Conservation (phyloP, 2,797 vertebrate species). For the Poeciliopsis presidionis region DNA sequence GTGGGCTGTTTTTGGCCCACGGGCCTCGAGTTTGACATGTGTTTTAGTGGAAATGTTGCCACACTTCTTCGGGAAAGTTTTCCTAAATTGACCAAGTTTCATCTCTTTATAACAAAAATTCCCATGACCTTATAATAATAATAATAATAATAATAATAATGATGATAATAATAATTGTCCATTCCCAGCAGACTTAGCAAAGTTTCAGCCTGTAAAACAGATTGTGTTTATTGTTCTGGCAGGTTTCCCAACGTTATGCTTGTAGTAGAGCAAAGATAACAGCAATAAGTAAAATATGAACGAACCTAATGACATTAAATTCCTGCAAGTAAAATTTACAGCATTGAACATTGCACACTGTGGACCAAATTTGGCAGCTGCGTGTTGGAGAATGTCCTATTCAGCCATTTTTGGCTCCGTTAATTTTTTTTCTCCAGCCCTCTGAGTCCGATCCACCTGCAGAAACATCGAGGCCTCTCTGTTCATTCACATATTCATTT, state of each 20-base stretch:
- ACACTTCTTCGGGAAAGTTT: background rate
- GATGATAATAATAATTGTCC: background rate
- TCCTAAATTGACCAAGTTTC: background rate
- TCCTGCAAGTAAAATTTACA: conserved; percentile 68
- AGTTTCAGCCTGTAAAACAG: conserved; percentile 17
- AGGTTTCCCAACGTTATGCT: conserved; percentile 2
- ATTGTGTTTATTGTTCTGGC: conserved; percentile 21
- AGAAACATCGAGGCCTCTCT: conserved; percentile 51
- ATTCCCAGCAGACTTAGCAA: background rate
- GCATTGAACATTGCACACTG: conserved; percentile 63
- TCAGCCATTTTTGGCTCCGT: conserved; percentile 60
- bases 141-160: too few species aligned
- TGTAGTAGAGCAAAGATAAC: conserved; percentile 39
- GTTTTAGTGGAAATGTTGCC: background rate
- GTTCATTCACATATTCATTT: conserved; percentile 71
- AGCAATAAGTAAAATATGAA: conserved; percentile 52
- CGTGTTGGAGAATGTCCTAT: conserved; percentile 49
- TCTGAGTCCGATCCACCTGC: conserved; percentile 59
- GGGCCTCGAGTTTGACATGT: too few species aligned
- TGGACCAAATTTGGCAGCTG: conserved; percentile 63
- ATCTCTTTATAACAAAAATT: background rate
- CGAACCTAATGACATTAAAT: conserved; percentile 65
- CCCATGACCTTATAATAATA: background rate
- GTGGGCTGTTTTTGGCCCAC: too few species aligned
- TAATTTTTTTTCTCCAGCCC: conserved; percentile 58